Evolutionary conservation across 2,888 invertebrate species (phyloP).

Genomic region (Cephus rjabovi): DNA sequence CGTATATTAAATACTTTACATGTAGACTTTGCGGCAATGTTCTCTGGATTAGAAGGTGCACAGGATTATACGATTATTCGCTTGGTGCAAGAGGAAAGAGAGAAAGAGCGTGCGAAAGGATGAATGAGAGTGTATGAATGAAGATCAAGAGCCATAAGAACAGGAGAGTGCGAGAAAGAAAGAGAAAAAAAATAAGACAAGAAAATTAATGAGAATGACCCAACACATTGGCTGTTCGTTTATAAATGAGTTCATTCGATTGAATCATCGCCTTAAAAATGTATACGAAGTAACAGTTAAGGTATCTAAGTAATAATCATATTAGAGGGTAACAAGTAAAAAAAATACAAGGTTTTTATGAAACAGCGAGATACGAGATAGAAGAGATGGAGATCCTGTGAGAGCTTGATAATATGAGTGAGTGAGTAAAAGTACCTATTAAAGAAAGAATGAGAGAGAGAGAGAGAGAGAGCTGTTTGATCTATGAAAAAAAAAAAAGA

Average conservation of each 20-base stretch:
- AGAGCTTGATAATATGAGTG: constrained; percentile 23
- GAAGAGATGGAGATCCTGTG: constrained; percentile 28
- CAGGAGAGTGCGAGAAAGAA: neutral
- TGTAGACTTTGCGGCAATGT: constrained; percentile 1
- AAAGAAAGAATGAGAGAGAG: constrained; percentile 33
- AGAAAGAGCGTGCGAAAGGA: neutral
- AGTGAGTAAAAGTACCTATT: constrained; percentile 8
- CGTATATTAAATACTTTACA: neutral
- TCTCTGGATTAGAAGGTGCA: neutral
- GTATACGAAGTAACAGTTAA: constrained; percentile 67
- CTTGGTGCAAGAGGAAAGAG: neutral
- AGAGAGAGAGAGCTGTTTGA: constrained; percentile 20
- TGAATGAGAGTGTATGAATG: neutral
- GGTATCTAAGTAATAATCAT: constrained; percentile 67
- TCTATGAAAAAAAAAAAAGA: constrained; percentile 17
- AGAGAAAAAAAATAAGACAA: neutral
- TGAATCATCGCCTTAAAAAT: constrained; percentile 68
- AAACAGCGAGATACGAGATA: constrained; percentile 33
- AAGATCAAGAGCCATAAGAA: neutral
- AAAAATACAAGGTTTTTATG: constrained; percentile 31
- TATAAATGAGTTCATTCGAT: constrained; percentile 65
- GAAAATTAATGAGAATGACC: neutral
- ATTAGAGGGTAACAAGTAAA: constrained; percentile 57
- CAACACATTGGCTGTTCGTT: constrained; percentile 63
- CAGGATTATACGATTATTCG: constrained; percentile 1